A percentile compares a stretch with the other conserved stretches of the same genome.
Conservation (phyloP, 1,140 invertebrate species). For the Diorhabda carinulata region DNA sequence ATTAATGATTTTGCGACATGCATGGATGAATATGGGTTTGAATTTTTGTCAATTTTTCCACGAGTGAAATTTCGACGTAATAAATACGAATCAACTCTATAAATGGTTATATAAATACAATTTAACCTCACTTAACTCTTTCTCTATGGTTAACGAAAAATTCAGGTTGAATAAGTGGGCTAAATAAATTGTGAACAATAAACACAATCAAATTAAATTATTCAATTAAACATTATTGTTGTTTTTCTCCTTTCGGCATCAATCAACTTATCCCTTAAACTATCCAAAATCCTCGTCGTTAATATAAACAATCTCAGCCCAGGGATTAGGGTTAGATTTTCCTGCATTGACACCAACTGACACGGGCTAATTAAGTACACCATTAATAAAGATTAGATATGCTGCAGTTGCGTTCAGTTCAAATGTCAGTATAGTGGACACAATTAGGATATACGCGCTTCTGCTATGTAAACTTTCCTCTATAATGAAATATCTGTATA, state of each 20-base stretch:
- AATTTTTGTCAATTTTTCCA: no score
- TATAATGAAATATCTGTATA: not conserved
- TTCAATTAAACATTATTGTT: conserved; percentile 19
- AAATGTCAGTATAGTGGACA: conserved; percentile 5
- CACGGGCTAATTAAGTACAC: conserved; percentile 38
- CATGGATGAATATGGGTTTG: no score
- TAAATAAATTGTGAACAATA: not conserved
- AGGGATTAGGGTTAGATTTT: conserved; percentile 30
- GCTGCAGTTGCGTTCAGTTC: conserved; percentile 24
- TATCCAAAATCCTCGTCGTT: conserved; percentile 32
- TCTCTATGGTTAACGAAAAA: no score
- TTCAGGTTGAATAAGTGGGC: no score
- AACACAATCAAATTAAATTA: conserved; percentile 17
- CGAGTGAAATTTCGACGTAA: no score
- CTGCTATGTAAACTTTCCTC: not conserved
- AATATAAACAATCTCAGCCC: conserved; percentile 33
- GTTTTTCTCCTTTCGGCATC: conserved; percentile 24
- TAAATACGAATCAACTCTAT: no score
- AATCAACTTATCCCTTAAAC: conserved; percentile 29
- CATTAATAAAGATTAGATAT: conserved; percentile 41
- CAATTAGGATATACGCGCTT: conserved; percentile 2
- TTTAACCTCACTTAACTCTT: no score
- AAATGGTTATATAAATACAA: no score
- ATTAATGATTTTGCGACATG: no score
- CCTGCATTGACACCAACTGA: conserved; percentile 35